Conservation (phyloP, 2,113 vertebrate species). For the Neopipo cinnamomea region DNA sequence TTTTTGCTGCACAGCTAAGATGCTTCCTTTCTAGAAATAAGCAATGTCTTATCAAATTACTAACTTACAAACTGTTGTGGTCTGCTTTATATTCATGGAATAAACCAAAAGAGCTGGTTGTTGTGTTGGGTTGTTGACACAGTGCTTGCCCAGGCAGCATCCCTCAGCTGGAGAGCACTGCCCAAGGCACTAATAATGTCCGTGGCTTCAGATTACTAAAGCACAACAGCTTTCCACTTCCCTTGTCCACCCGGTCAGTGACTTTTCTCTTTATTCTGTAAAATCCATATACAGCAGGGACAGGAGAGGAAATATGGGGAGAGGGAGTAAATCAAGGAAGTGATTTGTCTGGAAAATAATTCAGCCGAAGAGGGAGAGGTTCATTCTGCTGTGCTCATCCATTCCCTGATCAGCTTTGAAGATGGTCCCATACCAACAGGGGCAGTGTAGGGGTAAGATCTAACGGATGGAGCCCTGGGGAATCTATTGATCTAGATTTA, state of each 20-base stretch:
- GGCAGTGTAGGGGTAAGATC: neutral
- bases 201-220: neutral
- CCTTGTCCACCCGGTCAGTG: neutral
- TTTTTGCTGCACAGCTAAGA: neutral
- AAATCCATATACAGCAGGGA: neutral
- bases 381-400: neutral
- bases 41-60: neutral
- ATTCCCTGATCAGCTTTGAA: neutral
- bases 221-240: neutral
- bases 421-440: neutral
- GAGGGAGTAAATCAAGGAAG: neutral
- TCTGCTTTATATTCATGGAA: neutral
- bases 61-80: neutral
- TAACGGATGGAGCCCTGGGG: conserved; percentile 32
- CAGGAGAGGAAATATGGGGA: neutral
- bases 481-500: conserved; percentile 27
- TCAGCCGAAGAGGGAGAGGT: neutral
- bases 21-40: neutral
- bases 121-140: neutral
- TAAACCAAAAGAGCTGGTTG: neutral
- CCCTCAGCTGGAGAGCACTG: neutral
- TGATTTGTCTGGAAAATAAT: neutral
- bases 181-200: neutral
- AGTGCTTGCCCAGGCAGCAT: neutral
- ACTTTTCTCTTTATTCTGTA: neutral